Percentiles rank a stretch among this genome's conserved stretches.
Conservation (phyloP, 53 echinoderm and acorn worm species). For the Holothuria scabra region DNA sequence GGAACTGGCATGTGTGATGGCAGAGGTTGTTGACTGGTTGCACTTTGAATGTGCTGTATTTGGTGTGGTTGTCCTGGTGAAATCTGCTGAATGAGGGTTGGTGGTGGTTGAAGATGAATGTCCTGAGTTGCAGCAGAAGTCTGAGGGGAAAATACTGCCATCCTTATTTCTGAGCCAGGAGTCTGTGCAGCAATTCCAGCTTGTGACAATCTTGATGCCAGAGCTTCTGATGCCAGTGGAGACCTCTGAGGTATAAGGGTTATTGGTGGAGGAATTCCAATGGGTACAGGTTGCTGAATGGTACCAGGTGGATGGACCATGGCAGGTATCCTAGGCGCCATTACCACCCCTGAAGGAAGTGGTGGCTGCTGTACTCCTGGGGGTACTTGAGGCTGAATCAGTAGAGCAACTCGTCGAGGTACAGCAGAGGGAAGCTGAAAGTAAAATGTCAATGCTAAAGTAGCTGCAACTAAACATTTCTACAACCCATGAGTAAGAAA, state of each 20-base stretch:
- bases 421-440: slow-evolving; percentile 17
- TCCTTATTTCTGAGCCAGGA: slow-evolving; percentile 8
- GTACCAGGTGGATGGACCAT: slow-evolving; percentile 17
- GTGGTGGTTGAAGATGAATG: slow-evolving; percentile 23
- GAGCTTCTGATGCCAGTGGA: slow-evolving; percentile 6
- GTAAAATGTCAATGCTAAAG: background rate
- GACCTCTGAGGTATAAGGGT: slow-evolving; percentile 20
- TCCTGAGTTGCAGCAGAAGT: background rate
- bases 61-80: slow-evolving; percentile 5
- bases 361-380: slow-evolving; percentile 21
- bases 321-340: slow-evolving; percentile 17
- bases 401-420: slow-evolving; percentile 11
- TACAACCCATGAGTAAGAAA: no score
- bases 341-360: slow-evolving; percentile 13
- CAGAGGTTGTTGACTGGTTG: slow-evolving; percentile 12
- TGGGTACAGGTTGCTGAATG: slow-evolving; percentile 11
- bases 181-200: background rate
- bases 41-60: no score
- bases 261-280: slow-evolving; percentile 17
- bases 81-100: slow-evolving; percentile 8
- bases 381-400: slow-evolving; percentile 11
- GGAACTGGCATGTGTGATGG: background rate
- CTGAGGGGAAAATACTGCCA: slow-evolving; percentile 22
- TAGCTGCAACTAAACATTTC: no score
- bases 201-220: slow-evolving; percentile 1